These are phyloP conservation scores for Serripes groenlandicus DNA, from an alignment of 2,888 invertebrate genomes.

Conservation along the genomic window DNA sequence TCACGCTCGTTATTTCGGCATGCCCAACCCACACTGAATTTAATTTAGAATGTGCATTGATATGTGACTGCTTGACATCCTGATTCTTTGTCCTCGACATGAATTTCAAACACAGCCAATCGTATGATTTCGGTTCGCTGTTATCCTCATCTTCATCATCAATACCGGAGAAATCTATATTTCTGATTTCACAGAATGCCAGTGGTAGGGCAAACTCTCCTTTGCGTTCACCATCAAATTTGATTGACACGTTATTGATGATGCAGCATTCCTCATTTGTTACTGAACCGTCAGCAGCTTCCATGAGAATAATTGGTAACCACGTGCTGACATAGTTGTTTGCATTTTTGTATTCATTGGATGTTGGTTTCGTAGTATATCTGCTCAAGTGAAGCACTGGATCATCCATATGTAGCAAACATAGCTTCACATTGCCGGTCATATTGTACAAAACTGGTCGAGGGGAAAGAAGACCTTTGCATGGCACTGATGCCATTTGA, in stretches of 20 bases:
- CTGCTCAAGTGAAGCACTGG: slow-evolving; percentile 65
- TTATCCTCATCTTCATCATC: slow-evolving; percentile 50
- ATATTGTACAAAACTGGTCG: slow-evolving; percentile 66
- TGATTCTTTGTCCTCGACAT: not conserved
- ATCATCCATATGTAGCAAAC: slow-evolving; percentile 68
- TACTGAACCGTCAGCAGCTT: slow-evolving; percentile 68
- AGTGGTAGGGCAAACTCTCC: slow-evolving; percentile 66
- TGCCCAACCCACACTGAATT: slow-evolving; percentile 24
- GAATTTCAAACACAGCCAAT: slow-evolving; percentile 47
- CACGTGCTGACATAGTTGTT: slow-evolving; percentile 65
- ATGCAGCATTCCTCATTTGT: slow-evolving; percentile 60
- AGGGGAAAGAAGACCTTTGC: slow-evolving; percentile 64
- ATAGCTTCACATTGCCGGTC: slow-evolving; percentile 66
- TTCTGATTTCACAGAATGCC: slow-evolving; percentile 66
- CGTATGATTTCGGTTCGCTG: slow-evolving; percentile 16
- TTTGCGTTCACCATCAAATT: slow-evolving; percentile 42
- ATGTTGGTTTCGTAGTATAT: slow-evolving; percentile 63
- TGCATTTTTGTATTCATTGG: slow-evolving; percentile 36
- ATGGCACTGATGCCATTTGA: slow-evolving; percentile 65
- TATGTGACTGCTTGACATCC: not conserved
- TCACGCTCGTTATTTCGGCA: slow-evolving; percentile 39
- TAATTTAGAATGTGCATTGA: not conserved
- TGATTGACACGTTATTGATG: slow-evolving; percentile 67
- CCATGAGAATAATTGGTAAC: slow-evolving; percentile 75
- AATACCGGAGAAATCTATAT: slow-evolving; percentile 68